Conservation (phyloP, 2,797 vertebrate species). For the Lophotriccus pileatus region DNA sequence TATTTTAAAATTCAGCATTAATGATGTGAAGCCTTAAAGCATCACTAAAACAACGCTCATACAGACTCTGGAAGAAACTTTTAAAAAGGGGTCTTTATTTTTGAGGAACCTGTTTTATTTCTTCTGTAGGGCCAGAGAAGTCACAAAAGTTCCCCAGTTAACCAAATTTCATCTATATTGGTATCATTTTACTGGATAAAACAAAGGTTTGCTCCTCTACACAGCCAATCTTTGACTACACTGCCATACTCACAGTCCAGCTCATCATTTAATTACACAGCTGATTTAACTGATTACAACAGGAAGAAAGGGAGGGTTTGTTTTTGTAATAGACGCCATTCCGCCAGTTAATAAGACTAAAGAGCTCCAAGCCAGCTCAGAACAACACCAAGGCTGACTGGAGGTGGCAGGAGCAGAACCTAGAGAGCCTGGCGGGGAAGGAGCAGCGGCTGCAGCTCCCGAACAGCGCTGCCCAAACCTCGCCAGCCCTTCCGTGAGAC, state of each 20-base stretch:
- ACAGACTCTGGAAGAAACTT: neutral
- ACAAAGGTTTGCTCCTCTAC: neutral
- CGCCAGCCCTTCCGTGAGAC: accelerated
- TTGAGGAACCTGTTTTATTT: neutral
- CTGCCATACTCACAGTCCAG: neutral
- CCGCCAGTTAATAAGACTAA: neutral
- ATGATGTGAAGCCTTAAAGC: neutral
- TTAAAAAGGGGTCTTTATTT: neutral
- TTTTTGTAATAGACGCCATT: neutral
- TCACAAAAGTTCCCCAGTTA: neutral
- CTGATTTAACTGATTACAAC: constrained; percentile 18
- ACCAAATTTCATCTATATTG: neutral
- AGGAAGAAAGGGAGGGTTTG: constrained; percentile 4
- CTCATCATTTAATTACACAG: constrained; percentile 36
- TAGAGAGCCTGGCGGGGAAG: accelerated
- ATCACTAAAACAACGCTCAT: neutral
- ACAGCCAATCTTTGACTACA: neutral
- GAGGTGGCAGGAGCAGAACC: neutral
- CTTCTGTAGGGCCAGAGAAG: neutral
- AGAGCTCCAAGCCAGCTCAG: neutral
- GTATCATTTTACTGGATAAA: neutral
- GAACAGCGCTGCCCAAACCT: neutral
- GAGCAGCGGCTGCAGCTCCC: neutral
- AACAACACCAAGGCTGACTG: neutral
- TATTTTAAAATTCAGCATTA: neutral